phyloP scores from a whole-genome alignment of 2,797 vertebrate genomes.

The Apogon hyalosoma region DNA sequence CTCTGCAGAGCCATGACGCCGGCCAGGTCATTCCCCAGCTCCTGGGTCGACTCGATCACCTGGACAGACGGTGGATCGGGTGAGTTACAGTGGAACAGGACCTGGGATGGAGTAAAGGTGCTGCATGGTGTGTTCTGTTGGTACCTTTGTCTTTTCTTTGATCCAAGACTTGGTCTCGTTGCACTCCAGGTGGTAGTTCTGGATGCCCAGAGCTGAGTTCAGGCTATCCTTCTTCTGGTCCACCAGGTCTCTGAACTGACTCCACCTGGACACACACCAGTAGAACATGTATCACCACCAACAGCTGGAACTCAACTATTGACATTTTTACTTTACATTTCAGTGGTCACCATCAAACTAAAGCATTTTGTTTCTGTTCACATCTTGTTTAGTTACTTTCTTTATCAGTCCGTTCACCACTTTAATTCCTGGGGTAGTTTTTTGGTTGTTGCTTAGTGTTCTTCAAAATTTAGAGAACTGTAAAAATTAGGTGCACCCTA shows the following conservation, averaged over 20 bases:
- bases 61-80: neutral
- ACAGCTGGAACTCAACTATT: no score
- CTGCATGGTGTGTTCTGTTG: fast-evolving
- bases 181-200: conserved; percentile 98
- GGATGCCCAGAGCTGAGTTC: conserved; percentile 94
- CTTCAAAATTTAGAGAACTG: no score
- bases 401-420: neutral
- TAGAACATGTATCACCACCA: neutral
- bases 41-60: conserved; percentile 98
- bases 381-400: neutral
- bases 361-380: no score
- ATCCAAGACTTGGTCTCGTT: conserved; percentile 99
- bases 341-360: no score
- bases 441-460: no score
- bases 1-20: conserved; percentile 98
- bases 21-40: conserved; percentile 95
- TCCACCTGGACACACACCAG: conserved; percentile 86
- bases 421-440: no score
- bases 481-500: no score
- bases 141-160: conserved; percentile 96
- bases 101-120: neutral
- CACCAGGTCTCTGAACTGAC: conserved; percentile 96
- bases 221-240: conserved; percentile 96
- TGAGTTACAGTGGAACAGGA: neutral
- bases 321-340: neutral